A percentile compares a stretch with the other conserved stretches of the same genome.
Evolutionary conservation across 2,888 invertebrate genomes (phyloP).

Genomic region (Lamellibrachia satsuma): DNA sequence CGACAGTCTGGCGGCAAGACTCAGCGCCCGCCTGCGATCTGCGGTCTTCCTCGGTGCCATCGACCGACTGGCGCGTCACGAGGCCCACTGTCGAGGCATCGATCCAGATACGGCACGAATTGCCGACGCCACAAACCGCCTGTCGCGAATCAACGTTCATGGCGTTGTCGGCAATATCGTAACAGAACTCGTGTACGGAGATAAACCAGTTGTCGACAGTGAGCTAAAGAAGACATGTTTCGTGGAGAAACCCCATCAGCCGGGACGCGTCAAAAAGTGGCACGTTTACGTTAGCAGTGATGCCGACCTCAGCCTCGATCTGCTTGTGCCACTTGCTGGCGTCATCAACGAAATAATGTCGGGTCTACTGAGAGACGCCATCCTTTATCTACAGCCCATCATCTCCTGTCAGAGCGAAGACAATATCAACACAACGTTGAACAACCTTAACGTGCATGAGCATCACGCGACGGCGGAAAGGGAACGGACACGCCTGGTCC

Average conservation of each 20-base stretch:
- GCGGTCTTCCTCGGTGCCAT: too few relatives aligned
- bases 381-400: slow-evolving; percentile 40
- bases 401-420: slow-evolving; percentile 33
- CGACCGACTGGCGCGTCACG: slow-evolving; percentile 29
- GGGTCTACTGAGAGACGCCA: slow-evolving; percentile 39
- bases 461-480: slow-evolving; percentile 31
- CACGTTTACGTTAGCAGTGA: slow-evolving; percentile 36
- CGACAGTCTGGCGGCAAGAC: too few relatives aligned
- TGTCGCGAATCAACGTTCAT: slow-evolving; percentile 38
- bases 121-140: slow-evolving; percentile 32
- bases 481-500: slow-evolving; percentile 27
- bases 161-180: slow-evolving; percentile 30
- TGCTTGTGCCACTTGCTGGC: slow-evolving; percentile 41
- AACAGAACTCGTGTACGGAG: slow-evolving; percentile 35
- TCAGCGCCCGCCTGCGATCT: too few relatives aligned
- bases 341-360: slow-evolving; percentile 38
- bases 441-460: slow-evolving; percentile 37
- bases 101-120: slow-evolving; percentile 33
- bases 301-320: slow-evolving; percentile 35
- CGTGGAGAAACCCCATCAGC: slow-evolving; percentile 31
- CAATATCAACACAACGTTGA: slow-evolving; percentile 34
- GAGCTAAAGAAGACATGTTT: slow-evolving; percentile 38
- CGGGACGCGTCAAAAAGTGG: slow-evolving; percentile 24
- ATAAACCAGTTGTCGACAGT: slow-evolving; percentile 35
- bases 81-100: slow-evolving; percentile 31